These are phyloP conservation scores for Ceratoteleas bidentatus DNA, from an alignment of 1,140 invertebrate species.

Conservation along the genomic window DNA sequence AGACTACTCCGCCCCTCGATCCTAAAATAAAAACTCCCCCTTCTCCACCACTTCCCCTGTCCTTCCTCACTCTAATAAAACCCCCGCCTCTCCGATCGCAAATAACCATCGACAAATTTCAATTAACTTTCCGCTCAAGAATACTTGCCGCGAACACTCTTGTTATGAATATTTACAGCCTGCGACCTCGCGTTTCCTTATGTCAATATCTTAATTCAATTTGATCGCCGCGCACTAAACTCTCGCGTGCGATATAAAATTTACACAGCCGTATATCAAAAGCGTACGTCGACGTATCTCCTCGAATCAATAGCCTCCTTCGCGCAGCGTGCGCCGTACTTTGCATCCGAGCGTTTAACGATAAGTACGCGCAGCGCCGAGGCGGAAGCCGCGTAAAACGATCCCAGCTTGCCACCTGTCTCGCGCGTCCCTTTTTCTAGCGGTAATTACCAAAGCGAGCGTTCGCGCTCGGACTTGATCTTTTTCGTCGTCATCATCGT, in stretches of 20 bases:
- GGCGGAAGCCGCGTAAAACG: slow-evolving; percentile 56
- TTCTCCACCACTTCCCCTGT: too few species aligned
- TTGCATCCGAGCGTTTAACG: slow-evolving; percentile 48
- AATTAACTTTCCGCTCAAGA: slow-evolving; percentile 27
- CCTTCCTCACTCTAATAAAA: too few species aligned
- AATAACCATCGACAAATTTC: slow-evolving; percentile 20
- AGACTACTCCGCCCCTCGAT: too few species aligned
- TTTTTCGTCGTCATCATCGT: slow-evolving; percentile 65
- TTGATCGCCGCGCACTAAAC: slow-evolving; percentile 22
- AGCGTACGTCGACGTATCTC: slow-evolving; percentile 12
- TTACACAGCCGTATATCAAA: slow-evolving; percentile 41
- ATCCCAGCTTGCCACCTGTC: slow-evolving; percentile 72
- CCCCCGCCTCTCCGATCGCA: too few species aligned
- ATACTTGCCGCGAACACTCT: slow-evolving; percentile 1
- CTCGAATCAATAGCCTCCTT: slow-evolving; percentile 50
- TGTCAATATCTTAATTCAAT: slow-evolving; percentile 58
- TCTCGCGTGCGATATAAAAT: slow-evolving; percentile 35
- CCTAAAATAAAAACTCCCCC: too few species aligned
- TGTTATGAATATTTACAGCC: slow-evolving; percentile 35
- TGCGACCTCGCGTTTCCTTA: slow-evolving; percentile 24
- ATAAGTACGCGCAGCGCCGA: slow-evolving; percentile 40
- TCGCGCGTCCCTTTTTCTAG: slow-evolving; percentile 55
- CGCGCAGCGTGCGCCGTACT: slow-evolving; percentile 20
- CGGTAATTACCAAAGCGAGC: slow-evolving; percentile 73
- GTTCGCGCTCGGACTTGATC: slow-evolving; percentile 47